Base-by-base conservation (phyloP, 2,797 vertebrate species). In the Pseudomugil gertrudae region DNA sequence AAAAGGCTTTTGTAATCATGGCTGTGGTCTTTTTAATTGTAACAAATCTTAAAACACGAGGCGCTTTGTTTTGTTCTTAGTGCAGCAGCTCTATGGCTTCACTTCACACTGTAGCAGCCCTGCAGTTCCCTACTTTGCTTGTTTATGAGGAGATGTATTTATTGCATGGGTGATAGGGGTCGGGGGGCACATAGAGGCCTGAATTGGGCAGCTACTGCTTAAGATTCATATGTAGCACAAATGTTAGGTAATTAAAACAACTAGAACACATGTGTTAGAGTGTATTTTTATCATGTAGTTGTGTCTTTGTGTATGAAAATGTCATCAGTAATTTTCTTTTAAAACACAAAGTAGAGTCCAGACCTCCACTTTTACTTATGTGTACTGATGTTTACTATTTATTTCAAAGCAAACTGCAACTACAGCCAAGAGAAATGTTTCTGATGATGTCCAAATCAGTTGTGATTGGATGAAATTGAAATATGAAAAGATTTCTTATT, bases 1-100 rank as follows among this genome's bases (percentile, higher is more conserved):
- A 24, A 76, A 74, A 78, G 29, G 55, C 78, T 78, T 30, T 84
- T 92, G 78, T 81, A 89, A 92, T 92, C 84, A 88, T 62, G 76
- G 80, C 57, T 90, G 90, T 66, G 89, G 82, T 88, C 53, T 64
- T 23, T 68, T 76, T 78, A 57, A 65, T 72, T 68, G 43, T 66
- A 66, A 68, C 11, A 19, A 57, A 79, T 66, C 55, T 74, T 29
- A 76, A 74, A 70, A 72, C 61, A 57, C 14, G 45, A 72, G 48
- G 48, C 50, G 3, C 10, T 60, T 77, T 66, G 63, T 63, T 57
- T 68, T 43, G 59, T 80, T 64, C 38, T 27, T 56, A 65, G 63
- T 76, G 51, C 40, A 74, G 65, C 6, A 9, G 26, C 57, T 81
- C 58, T 70, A 63, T 58, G 75, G 75, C 63, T 79, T 84, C 43